A percentile compares a stretch with the other conserved stretches of the same genome.
Evolutionary conservation across 2,888 invertebrate genomes (phyloP).

Genomic region (Hipparchia sbordonii): DNA sequence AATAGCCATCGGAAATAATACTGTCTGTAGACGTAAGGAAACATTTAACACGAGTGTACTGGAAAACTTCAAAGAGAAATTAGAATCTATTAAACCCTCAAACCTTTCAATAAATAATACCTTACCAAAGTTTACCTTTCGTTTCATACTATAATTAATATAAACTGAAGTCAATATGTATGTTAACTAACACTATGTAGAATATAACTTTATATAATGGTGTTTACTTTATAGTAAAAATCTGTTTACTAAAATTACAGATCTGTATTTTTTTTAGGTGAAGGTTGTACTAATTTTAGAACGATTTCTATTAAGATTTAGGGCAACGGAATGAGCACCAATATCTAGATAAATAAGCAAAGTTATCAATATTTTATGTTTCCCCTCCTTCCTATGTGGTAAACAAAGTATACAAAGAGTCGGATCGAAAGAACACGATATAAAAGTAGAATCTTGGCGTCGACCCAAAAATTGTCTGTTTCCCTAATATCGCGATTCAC

Average conservation of each 20-base stretch:
- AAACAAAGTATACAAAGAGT: slow-evolving; percentile 11
- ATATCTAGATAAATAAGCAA: background rate
- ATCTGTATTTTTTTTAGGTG: too few relatives aligned
- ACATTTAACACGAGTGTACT: background rate
- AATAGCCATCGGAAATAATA: background rate
- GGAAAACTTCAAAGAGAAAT: background rate
- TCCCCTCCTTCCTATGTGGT: background rate
- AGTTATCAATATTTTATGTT: background rate
- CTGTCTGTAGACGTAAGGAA: background rate
- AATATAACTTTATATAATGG: too few relatives aligned
- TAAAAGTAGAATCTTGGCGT: slow-evolving; percentile 24
- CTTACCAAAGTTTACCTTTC: too few relatives aligned
- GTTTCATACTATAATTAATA: background rate
- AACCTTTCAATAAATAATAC: too few relatives aligned
- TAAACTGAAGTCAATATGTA: background rate
- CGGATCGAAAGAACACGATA: slow-evolving; percentile 17
- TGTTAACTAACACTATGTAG: too few relatives aligned
- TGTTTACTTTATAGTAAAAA: too few relatives aligned
- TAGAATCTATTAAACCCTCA: background rate
- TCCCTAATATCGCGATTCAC: slow-evolving; percentile 15
- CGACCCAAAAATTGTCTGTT: slow-evolving; percentile 21
- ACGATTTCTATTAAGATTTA: too few relatives aligned
- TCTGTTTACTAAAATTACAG: too few relatives aligned
- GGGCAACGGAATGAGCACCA: too few relatives aligned
- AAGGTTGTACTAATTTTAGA: too few relatives aligned